Evolutionary conservation across 2,113 vertebrate genomes (phyloP).

Genomic region (Alexandromys fortis): DNA sequence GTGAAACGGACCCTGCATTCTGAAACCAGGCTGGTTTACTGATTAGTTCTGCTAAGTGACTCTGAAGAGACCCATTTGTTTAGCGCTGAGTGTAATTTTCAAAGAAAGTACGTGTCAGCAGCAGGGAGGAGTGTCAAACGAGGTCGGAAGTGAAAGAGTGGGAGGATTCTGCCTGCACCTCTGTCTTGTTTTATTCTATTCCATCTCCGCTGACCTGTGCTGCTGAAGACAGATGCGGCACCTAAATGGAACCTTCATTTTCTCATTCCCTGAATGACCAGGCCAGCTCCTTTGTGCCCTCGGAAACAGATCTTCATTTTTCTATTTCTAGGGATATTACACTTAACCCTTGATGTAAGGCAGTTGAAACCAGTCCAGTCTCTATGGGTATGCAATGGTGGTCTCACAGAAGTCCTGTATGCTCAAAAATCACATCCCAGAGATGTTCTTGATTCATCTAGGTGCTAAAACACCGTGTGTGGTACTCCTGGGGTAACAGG

Average conservation of each 20-base stretch:
- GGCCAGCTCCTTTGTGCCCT: background rate
- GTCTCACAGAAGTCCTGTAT: fast-evolving
- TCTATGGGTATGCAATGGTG: background rate
- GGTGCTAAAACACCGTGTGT: background rate
- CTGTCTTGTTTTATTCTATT: slow-evolving; percentile 35
- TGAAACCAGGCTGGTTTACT: slow-evolving; percentile 56
- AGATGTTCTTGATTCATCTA: background rate
- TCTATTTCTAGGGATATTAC: background rate
- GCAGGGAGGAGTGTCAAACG: slow-evolving; percentile 55
- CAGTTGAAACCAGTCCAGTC: background rate
- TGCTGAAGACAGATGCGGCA: slow-evolving; percentile 34
- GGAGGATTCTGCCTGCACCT: background rate
- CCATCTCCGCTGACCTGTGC: slow-evolving; percentile 51
- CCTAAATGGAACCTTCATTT: slow-evolving; percentile 63
- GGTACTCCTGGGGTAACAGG: background rate
- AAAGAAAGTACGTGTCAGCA: slow-evolving; percentile 60
- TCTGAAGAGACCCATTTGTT: slow-evolving; percentile 79
- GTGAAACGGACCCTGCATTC: slow-evolving; percentile 52
- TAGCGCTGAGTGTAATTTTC: slow-evolving; percentile 65
- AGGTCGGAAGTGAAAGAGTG: slow-evolving; percentile 62
- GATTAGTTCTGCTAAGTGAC: slow-evolving; percentile 76
- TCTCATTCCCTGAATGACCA: slow-evolving; percentile 57
- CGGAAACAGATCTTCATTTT: slow-evolving; percentile 47
- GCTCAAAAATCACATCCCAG: background rate
- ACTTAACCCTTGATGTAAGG: slow-evolving; percentile 11